Evolutionary conservation across 2,113 vertebrate species (phyloP), one percentile per base, ranked within the genome.

Genomic region (Rhabdomys dilectus): DNA sequence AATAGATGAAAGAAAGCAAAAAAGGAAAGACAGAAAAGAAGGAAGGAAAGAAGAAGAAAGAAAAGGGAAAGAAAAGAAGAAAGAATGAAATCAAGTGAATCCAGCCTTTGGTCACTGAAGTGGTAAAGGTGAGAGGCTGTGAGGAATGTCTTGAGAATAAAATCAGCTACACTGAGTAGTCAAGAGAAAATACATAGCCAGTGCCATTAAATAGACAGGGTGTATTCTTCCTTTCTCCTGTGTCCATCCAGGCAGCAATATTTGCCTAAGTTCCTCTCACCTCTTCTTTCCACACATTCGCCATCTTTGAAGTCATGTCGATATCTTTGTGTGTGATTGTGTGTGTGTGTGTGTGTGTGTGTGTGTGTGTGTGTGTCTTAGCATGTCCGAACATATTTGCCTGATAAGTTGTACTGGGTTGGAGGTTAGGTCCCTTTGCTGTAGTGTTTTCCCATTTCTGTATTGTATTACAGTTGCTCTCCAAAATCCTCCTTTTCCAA

Each of bases 211-310:
- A 2, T 5, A 19, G 21, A 13, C 7, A 19, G 3, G 7, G 13
- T 12, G 42, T 7, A 42, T 58, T 19, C n/a, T n/a, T 53, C 24
- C n/a, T 93, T 7, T 19, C 17, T 29, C 34, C 45, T 66, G 12
- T 29, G 6, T n/a, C 45, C 15, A 39, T 0, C 6, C 26, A 53
- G 12, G 45, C 26, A 45, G n/a, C 9, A n/a, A 0, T 48, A n/a
- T 78, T 88, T 68, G 21, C 36, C 13, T 7, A 51, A 31, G 16
- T 19, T 53, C 21, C 17, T 5, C 36, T 19, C 62, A 26, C 62
- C 24, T 29, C 81, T 24, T 10, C 11, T 87, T 29, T 78, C 36
- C 34, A 19, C 68, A 1, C 48, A 31, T 62, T 73, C 66, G 1
- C 17, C 85, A 5, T 78, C 58, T 94, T 92, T 64, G 24, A 88